A percentile compares a stretch with the other conserved stretches of the same genome.
phyloP scores from a whole-genome alignment of 2,113 vertebrate species.

The Sorex araneus region DNA sequence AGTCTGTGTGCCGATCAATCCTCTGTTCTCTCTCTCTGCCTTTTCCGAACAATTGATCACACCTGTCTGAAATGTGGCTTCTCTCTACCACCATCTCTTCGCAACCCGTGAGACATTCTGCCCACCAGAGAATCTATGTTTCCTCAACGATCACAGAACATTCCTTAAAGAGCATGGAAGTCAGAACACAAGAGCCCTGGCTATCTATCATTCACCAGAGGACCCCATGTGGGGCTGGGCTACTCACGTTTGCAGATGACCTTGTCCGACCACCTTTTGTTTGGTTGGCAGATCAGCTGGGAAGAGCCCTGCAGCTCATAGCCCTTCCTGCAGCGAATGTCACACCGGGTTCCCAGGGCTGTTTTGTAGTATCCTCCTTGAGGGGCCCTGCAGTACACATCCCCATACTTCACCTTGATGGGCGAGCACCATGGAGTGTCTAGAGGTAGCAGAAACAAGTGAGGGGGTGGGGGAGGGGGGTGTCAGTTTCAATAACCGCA shows the following conservation, averaged over 20 bases:
- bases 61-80: neutral
- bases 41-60: conserved; percentile 13
- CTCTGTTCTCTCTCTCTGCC: neutral
- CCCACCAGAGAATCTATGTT: neutral
- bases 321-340: conserved; percentile 96
- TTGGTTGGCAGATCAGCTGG: conserved; percentile 95
- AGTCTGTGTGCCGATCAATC: neutral
- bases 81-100: neutral
- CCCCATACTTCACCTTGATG: conserved; percentile 96
- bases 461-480: neutral
- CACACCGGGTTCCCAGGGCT: conserved; percentile 94
- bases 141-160: neutral
- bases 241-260: conserved; percentile 96
- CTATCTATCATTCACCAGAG: neutral
- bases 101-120: neutral
- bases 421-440: conserved; percentile 97
- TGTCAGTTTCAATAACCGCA: conserved; percentile 50
- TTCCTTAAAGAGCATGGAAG: neutral
- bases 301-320: conserved; percentile 93
- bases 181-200: conserved; percentile 21
- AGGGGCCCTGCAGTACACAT: conserved; percentile 95
- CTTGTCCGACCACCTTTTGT: conserved; percentile 97
- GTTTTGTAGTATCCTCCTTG: conserved; percentile 94
- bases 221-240: neutral
- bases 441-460: conserved; percentile 85